A percentile compares a stretch with the other conserved stretches of the same genome.
phyloP scores from a whole-genome alignment of 2,113 vertebrate genomes.

The Equus przewalskii region DNA sequence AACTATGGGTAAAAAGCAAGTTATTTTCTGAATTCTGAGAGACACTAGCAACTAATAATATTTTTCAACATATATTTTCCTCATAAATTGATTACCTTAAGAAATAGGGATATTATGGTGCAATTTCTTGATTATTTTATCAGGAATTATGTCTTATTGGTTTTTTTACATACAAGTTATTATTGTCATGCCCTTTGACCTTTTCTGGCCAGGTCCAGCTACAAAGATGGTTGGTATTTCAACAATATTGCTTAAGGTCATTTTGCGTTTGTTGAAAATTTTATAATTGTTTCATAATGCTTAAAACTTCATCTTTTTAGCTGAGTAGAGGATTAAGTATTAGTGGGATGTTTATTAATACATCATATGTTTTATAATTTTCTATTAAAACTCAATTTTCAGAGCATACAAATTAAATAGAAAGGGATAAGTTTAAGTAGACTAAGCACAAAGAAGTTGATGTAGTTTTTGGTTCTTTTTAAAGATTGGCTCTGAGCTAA shows the following conservation, averaged over 20 bases:
- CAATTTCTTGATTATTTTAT: background rate
- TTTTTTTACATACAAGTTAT: background rate
- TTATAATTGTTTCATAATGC: background rate
- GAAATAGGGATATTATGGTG: background rate
- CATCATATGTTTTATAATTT: background rate
- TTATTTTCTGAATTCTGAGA: slow-evolving; percentile 6
- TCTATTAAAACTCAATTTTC: background rate
- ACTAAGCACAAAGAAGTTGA: background rate
- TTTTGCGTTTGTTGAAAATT: background rate
- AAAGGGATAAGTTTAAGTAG: background rate
- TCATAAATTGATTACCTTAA: background rate
- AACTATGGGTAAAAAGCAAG: background rate
- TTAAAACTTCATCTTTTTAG: background rate
- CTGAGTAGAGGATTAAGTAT: background rate
- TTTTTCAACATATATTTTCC: background rate
- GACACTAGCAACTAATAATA: background rate
- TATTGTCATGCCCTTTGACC: background rate
- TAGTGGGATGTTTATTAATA: background rate
- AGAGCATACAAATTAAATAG: background rate
- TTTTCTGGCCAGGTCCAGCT: background rate
- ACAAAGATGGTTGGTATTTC: background rate
- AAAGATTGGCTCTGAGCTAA: too few species aligned
- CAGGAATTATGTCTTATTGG: background rate
- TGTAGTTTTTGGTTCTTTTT: too few species aligned
- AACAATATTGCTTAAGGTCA: background rate